Evolutionary conservation across 2,113 vertebrate species (phyloP).

Genomic region (Chiloscyllium plagiosum): DNA sequence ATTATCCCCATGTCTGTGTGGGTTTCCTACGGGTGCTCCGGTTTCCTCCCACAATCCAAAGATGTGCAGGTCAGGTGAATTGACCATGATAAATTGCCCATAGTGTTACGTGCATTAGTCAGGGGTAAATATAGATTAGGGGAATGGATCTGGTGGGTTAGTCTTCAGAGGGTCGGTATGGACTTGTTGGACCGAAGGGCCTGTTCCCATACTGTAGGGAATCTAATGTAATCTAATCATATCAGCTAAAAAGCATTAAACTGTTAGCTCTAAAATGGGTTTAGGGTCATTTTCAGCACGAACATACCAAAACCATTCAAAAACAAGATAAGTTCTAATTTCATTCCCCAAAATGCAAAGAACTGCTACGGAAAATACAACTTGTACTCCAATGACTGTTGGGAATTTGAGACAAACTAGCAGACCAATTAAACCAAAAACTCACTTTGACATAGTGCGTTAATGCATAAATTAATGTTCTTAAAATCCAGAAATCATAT

Average conservation of each 20-base stretch:
- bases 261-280: neutral
- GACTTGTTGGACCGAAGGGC: too few relatives aligned
- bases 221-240: neutral
- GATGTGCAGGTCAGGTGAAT: too few relatives aligned
- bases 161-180: too few relatives aligned
- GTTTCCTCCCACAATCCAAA: too few relatives aligned
- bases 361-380: neutral
- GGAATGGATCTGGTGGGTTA: too few relatives aligned
- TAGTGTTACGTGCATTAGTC: too few relatives aligned
- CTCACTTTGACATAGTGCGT: neutral
- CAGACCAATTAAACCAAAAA: neutral
- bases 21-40: too few relatives aligned
- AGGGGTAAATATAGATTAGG: too few relatives aligned
- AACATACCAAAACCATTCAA: neutral
- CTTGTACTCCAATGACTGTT: neutral
- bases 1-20: too few relatives aligned
- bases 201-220: too few relatives aligned
- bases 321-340: neutral
- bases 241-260: neutral
- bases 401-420: neutral
- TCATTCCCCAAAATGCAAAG: neutral
- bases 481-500: neutral
- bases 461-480: neutral
- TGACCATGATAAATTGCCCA: too few relatives aligned
- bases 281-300: neutral